phyloP scores from a whole-genome alignment of 2,888 invertebrate species.

The Zygaena filipendulae region DNA sequence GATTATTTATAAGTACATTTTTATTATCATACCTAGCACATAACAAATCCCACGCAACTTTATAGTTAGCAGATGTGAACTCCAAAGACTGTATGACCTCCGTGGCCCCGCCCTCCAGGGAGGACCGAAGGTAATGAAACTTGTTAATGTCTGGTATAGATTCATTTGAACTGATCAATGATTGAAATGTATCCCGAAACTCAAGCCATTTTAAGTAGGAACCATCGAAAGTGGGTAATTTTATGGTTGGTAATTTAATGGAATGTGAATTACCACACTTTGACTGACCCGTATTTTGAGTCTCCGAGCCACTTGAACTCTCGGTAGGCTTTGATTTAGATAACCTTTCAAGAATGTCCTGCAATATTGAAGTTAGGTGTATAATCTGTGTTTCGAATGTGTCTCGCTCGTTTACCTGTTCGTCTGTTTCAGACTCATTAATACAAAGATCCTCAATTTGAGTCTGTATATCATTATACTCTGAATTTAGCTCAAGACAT shows the following conservation, averaged over 20 bases:
- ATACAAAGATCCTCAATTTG: too few species aligned
- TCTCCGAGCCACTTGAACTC: too few species aligned
- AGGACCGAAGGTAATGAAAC: slow-evolving; percentile 17
- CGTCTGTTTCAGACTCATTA: too few species aligned
- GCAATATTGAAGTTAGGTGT: too few species aligned
- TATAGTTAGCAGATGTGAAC: slow-evolving; percentile 10
- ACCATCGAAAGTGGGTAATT: slow-evolving; percentile 16
- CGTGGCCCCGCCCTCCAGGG: slow-evolving; percentile 13
- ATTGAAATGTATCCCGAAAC: slow-evolving; percentile 15
- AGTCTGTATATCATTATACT: too few species aligned
- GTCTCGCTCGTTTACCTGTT: too few species aligned
- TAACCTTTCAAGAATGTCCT: too few species aligned
- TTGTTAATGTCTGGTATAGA: slow-evolving; percentile 16
- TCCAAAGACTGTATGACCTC: slow-evolving; percentile 10
- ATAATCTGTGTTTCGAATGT: too few species aligned
- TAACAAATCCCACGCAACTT: slow-evolving; percentile 9
- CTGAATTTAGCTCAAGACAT: too few species aligned
- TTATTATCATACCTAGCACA: slow-evolving; percentile 9
- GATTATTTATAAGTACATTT: slow-evolving; percentile 9
- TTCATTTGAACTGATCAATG: slow-evolving; percentile 16
- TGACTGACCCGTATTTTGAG: too few species aligned
- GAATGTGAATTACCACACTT: not conserved
- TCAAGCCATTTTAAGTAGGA: slow-evolving; percentile 15
- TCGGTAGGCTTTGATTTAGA: too few species aligned
- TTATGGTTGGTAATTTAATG: slow-evolving; percentile 9